Conservation (phyloP, 2,888 invertebrate genomes). For the Cephus pygmeus region DNA sequence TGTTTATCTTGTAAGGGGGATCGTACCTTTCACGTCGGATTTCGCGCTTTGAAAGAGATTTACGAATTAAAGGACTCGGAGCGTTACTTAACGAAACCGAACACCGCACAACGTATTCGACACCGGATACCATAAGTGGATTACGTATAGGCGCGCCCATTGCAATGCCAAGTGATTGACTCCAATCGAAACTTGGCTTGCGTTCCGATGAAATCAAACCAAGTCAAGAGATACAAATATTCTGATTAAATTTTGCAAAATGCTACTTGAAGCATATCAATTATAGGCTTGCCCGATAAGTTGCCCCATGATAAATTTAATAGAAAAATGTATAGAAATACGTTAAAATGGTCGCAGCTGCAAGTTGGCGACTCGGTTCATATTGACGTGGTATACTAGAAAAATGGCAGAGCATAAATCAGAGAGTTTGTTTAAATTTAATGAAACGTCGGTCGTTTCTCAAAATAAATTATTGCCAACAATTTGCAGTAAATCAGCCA, state of each 20-base stretch:
- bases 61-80: conserved; percentile 53
- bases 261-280: background rate
- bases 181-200: background rate
- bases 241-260: background rate
- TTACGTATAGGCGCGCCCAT: conserved; percentile 45
- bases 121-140: conserved; percentile 61
- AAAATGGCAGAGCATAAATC: conserved; percentile 15
- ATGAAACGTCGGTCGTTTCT: conserved; percentile 23
- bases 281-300: background rate
- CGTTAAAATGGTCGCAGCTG: background rate
- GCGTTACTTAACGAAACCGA: conserved; percentile 55
- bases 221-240: background rate
- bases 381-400: background rate
- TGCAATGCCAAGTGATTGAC: conserved; percentile 25
- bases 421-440: conserved; percentile 27
- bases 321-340: background rate
- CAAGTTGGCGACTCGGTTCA: background rate
- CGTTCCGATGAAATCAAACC: background rate
- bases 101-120: conserved; percentile 53
- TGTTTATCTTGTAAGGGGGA: conserved; percentile 16
- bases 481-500: conserved; percentile 40
- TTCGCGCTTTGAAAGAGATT: conserved; percentile 50
- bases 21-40: conserved; percentile 43
- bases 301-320: background rate
- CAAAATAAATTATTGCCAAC: conserved; percentile 32